Base-by-base conservation (phyloP, 2,888 invertebrate species). In the Rhagonycha fulva region DNA sequence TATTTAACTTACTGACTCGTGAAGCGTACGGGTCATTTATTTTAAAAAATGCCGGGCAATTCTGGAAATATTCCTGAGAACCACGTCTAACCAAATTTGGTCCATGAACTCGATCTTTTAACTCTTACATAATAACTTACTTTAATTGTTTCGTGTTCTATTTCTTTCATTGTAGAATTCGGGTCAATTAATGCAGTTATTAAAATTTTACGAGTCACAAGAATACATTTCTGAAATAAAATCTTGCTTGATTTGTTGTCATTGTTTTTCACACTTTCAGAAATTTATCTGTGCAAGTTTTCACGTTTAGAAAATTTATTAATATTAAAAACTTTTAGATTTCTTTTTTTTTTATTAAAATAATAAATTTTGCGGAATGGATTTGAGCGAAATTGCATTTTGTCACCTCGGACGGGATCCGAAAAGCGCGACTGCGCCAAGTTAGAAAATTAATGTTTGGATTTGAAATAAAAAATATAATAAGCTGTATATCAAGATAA, bases 401-500 rank as follows among this genome's bases (percentile, higher is more conserved):
- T 47, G 47, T 47, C 47, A n/a, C 9, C 47, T 5, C 47, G 47
- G n/a, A n/a, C 32, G 47, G 9, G 2, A n/a, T n/a, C n/a, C n/a
- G 9, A 19, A 2, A 2, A 19, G n/a, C 47, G 12, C 32, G 32
- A 32, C 32, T 32, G 32, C 32, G 32, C 32, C 12, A 32, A 47
- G n/a, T 47, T 47, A 47, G 47, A 47, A 47, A 47, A 47, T 47
- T 47, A 47, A 47, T 47, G 47, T 47, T 47, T 47, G 47, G n/a
- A 9, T 47, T 47, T 9, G 47, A 47, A 26, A 7, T 7, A 47
- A 47, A 47, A 47, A 47, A 47, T n/a, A n/a, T 47, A 47, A 47
- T 47, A 47, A 47, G 47, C 19, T 66, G 63, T 66, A 24, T 12
- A 66, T 63, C 66, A 66, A 63, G 63, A 62, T 24, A 71, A 79